Evolutionary conservation across 2,797 vertebrate species (phyloP).

Genomic region (Florisuga fusca): DNA sequence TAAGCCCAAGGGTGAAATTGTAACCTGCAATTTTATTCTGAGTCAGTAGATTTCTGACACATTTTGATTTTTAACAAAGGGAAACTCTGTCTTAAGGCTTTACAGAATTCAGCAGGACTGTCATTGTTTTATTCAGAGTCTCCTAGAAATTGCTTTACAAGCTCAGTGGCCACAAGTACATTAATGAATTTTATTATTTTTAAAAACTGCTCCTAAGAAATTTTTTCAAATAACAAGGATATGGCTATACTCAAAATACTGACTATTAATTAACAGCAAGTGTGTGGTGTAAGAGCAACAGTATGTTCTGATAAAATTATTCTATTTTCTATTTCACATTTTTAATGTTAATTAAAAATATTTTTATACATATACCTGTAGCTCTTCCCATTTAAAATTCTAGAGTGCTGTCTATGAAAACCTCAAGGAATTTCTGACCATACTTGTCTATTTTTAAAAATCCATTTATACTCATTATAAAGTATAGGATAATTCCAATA

Average conservation of each 20-base stretch:
- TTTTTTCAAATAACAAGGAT: neutral
- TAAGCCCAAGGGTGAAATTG: constrained; percentile 69
- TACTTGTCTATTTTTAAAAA: neutral
- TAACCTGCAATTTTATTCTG: constrained; percentile 69
- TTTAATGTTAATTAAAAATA: neutral
- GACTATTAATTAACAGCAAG: neutral
- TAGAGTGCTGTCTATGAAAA: neutral
- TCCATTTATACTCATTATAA: neutral
- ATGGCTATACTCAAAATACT: neutral
- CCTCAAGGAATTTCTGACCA: neutral
- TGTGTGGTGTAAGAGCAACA: neutral
- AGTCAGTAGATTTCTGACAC: constrained; percentile 69
- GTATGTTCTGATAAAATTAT: neutral
- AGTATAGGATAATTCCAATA: neutral
- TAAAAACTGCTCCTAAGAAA: constrained; percentile 13
- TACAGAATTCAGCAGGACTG: constrained; percentile 50
- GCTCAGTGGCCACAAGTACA: constrained; percentile 9
- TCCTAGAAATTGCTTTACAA: constrained; percentile 54
- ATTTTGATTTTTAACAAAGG: constrained; percentile 65
- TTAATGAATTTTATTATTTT: constrained; percentile 42
- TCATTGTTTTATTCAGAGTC: constrained; percentile 50
- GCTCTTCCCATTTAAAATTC: neutral
- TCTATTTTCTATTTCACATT: neutral
- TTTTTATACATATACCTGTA: neutral
- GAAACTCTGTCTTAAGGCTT: constrained; percentile 47